phyloP scores from a whole-genome alignment of 92 coral and sea anemone genomes.

The Palythoa grandiflora region DNA sequence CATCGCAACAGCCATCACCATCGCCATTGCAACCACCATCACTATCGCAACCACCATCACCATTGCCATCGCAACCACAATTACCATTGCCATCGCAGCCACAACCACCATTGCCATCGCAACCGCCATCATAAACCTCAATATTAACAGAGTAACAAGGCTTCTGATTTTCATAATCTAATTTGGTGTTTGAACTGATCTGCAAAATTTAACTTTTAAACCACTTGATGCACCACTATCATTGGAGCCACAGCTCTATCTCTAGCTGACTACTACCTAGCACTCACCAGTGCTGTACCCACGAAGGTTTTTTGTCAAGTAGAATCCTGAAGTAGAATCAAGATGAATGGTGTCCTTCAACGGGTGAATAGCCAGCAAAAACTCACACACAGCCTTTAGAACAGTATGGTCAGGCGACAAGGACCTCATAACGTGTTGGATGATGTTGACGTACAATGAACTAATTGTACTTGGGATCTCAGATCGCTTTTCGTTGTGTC shows the following conservation, averaged over 20 bases:
- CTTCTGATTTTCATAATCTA: too few species aligned
- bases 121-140: too few species aligned
- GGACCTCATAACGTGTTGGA: slow-evolving; percentile 89
- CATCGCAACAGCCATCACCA: too few species aligned
- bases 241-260: not conserved
- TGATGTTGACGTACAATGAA: slow-evolving; percentile 89
- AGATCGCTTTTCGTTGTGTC: slow-evolving; percentile 78
- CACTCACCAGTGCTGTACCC: slow-evolving; percentile 45
- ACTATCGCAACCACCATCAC: too few species aligned
- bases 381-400: slow-evolving; percentile 94
- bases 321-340: slow-evolving; percentile 86
- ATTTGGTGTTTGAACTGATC: too few species aligned
- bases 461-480: slow-evolving; percentile 85
- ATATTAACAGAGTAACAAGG: too few species aligned
- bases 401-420: slow-evolving; percentile 85
- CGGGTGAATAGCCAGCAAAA: slow-evolving; percentile 93
- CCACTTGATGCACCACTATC: too few species aligned
- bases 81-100: too few species aligned
- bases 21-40: too few species aligned
- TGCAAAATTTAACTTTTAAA: too few species aligned
- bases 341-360: slow-evolving; percentile 83
- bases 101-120: too few species aligned
- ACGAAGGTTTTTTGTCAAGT: slow-evolving; percentile 73
- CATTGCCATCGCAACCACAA: too few species aligned
- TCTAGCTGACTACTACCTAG: not conserved